Evolutionary conservation across 1,140 invertebrate genomes (phyloP), one percentile per base, ranked within the genome.

Genomic region (Danaus melanippus): DNA sequence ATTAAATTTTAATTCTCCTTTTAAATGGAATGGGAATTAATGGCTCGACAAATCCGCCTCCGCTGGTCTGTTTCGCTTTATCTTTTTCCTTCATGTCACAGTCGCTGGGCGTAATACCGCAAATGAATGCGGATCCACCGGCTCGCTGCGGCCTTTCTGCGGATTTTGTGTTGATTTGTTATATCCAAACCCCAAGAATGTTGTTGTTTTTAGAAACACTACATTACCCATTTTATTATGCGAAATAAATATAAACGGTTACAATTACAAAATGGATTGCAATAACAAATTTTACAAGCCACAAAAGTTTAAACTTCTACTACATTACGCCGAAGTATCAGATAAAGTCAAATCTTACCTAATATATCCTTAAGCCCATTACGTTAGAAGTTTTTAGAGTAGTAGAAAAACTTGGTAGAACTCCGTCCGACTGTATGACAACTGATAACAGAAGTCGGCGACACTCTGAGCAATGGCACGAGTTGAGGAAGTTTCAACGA

Each of bases 381-480:
- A 64, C 57, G 58, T 61, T 63, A 56, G 57, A 67, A 67, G 52
- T 70, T 62, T 56, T 46, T 55, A 68, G 66, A 67, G 63, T 64
- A 58, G 59, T 69, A 69, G 61, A 74, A 76, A 76, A 76, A 74
- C 59, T 71, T 65, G 68, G 60, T 68, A 65, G 58, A 72, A 67
- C 71, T 71, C 66, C 67, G 69, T 64, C 64, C 51, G 65, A 73
- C 66, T 74, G 71, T 73, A 74, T 77, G 71, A 74, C 71, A 66
- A 71, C 70, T 77, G 74, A 77, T 77, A 77, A 75, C 66, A 62
- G 62, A 58, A 67, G 59, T 64, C 67, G 60, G 71, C 60, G 65
- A 65, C 64, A 60, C 62, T 62, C 66, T 74, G 68, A 74, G 68
- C 62, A 60, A 67, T 64, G 62, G 62, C 41, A 46, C 12, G 51